Percentiles rank a stretch among this genome's conserved stretches.
phyloP scores from a whole-genome alignment of 1,140 invertebrate genomes.

The Augochlora pura region DNA sequence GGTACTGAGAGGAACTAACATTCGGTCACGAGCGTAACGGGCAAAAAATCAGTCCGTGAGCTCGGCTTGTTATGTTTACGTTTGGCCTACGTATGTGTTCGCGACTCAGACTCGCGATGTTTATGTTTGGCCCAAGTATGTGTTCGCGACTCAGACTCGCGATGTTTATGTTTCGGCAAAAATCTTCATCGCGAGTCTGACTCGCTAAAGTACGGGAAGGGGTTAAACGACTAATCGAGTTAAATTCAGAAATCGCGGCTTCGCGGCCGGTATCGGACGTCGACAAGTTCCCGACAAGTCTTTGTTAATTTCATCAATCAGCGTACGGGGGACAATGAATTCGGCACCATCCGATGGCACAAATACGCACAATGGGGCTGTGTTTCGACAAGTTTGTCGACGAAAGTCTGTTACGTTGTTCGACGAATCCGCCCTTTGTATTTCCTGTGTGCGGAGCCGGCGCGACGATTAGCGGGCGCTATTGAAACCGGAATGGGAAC shows the following conservation, averaged over 20 bases:
- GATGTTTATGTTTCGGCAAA: too few relatives aligned
- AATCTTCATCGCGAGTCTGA: too few relatives aligned
- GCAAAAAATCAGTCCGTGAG: too few relatives aligned
- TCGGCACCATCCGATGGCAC: constrained; percentile 11
- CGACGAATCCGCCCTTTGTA: constrained; percentile 20
- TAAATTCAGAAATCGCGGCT: constrained; percentile 1
- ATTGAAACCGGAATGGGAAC: not conserved
- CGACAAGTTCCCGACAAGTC: not conserved
- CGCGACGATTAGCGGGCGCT: not conserved
- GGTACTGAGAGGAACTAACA: too few relatives aligned
- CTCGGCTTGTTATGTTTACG: too few relatives aligned
- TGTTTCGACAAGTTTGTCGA: constrained; percentile 27
- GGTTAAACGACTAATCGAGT: constrained; percentile 14
- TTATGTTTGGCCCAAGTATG: too few relatives aligned
- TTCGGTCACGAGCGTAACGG: too few relatives aligned
- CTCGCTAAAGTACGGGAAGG: too few relatives aligned
- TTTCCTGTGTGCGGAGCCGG: not conserved
- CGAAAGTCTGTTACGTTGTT: constrained; percentile 28
- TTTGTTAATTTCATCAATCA: constrained; percentile 45
- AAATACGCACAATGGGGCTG: constrained; percentile 24
- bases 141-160: too few relatives aligned
- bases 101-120: too few relatives aligned
- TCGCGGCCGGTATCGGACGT: not conserved
- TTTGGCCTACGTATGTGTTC: too few relatives aligned
- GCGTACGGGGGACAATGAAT: constrained; percentile 11